Evolutionary conservation across 2,888 invertebrate genomes (phyloP), one percentile per base, ranked within the genome.

Genomic region (Pammene fasciana): DNA sequence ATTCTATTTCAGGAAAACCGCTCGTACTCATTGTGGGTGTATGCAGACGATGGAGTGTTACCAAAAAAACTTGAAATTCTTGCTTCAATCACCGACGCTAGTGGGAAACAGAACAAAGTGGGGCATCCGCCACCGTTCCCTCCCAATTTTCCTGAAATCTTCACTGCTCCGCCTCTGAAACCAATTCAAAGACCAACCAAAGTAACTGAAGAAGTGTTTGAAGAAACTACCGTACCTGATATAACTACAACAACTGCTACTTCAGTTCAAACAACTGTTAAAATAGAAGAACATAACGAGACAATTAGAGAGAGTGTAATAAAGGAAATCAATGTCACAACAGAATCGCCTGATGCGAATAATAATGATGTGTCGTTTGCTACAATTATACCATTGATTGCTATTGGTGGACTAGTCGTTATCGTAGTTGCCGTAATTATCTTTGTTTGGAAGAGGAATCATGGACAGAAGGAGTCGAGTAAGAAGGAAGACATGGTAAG

Each of bases 401-500:
- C 95, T 10, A 94, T 96, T 59, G 95, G 94, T 76, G 95, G 94
- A 5, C 90, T 97, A 59, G 94, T 97, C 70, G 85, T 96, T 5
- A 94, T 95, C 18, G 94, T 95, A 5, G 95, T 94, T 18, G 93
- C 94, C 55, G 94, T 95, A 1, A 94, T 95, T 14, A 94, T 96
- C 77, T 94, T 96, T 67, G 95, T 96, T 75, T 94, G 96, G 76
- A 95, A 94, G 80, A 96, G 95, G 78, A 94, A 96, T 71, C 95
- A 94, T 78, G 84, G 91, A 48, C 93, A 93, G 54, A 94, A 95
- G 79, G 88, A 94, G n/a, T 95, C 95, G 78, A 94, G 93, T 41
- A 93, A 93, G 73, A 96, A 96, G 82, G 95, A 96, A 76, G 96
- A 96, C 79, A 95, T 96, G 94, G 96, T 96, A 79, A 86, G 90